A percentile compares a stretch with the other conserved stretches of the same genome.
These are phyloP conservation scores for Phymanthus crucifer DNA, from an alignment of 92 coral and sea anemone species.

Conservation along the genomic window DNA sequence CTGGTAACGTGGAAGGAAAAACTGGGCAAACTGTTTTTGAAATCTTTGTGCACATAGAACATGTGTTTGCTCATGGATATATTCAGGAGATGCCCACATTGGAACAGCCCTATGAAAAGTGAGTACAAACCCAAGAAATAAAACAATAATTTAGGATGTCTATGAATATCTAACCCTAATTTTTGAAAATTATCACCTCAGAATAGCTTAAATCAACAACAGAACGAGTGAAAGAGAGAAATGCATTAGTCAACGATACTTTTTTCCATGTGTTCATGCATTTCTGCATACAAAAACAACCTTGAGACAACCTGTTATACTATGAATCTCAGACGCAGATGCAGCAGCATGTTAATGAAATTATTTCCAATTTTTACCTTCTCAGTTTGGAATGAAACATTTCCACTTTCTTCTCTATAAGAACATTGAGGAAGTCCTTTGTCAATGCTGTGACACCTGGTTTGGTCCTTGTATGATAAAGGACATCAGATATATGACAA, in stretches of 20 bases:
- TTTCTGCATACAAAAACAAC: too few species aligned
- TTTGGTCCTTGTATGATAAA: slow-evolving; percentile 40
- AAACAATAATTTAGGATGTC: too few species aligned
- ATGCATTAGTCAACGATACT: too few species aligned
- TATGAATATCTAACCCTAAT: neutral
- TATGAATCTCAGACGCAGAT: too few species aligned
- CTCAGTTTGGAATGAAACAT: slow-evolving; percentile 42
- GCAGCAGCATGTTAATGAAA: too few species aligned
- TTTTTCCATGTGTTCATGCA: too few species aligned
- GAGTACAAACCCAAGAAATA: too few species aligned
- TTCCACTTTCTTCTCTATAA: slow-evolving; percentile 55
- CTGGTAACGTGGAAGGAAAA: slow-evolving; percentile 33
- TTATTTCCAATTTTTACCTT: too few species aligned
- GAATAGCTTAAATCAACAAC: too few species aligned
- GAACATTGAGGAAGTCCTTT: slow-evolving; percentile 16
- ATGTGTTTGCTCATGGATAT: slow-evolving; percentile 23
- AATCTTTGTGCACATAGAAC: slow-evolving; percentile 40
- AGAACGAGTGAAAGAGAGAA: too few species aligned
- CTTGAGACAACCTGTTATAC: too few species aligned
- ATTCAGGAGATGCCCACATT: slow-evolving; percentile 33
- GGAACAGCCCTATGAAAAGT: slow-evolving; percentile 43
- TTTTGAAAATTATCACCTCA: too few species aligned
- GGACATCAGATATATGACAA: slow-evolving; percentile 43
- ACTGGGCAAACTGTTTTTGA: slow-evolving; percentile 18
- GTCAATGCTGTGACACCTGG: slow-evolving; percentile 19